A percentile compares a stretch with the other conserved stretches of the same genome.
These are phyloP conservation scores for Macropus fuliginosus DNA, from an alignment of 2,797 vertebrate genomes.

Conservation along the genomic window DNA sequence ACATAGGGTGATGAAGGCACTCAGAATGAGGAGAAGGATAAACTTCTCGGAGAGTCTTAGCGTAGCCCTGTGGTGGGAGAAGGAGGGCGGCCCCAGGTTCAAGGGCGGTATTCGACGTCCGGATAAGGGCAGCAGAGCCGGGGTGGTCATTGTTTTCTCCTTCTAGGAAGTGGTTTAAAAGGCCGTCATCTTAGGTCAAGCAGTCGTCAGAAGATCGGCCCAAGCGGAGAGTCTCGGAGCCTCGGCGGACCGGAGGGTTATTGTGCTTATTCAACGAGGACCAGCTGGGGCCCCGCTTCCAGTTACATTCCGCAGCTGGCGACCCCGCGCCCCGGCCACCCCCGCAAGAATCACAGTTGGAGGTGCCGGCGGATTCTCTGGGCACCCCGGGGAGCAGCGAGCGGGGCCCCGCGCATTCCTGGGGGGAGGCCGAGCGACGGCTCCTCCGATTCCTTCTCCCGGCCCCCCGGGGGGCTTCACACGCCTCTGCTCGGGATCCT, in stretches of 20 bases:
- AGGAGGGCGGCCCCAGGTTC: slow-evolving; percentile 93
- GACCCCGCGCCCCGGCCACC: neutral
- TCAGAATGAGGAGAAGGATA: slow-evolving; percentile 98
- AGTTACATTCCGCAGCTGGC: slow-evolving; percentile 4
- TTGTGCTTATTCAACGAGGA: slow-evolving; percentile 54
- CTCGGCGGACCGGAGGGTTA: neutral
- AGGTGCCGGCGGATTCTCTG: neutral
- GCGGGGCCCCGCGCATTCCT: slow-evolving; percentile 53
- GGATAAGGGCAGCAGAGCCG: slow-evolving; percentile 95
- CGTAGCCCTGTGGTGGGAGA: slow-evolving; percentile 96
- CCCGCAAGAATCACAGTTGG: neutral
- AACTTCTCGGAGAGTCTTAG: slow-evolving; percentile 99
- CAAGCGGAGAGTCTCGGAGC: neutral
- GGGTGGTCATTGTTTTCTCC: slow-evolving; percentile 91
- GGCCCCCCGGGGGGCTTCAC: neutral
- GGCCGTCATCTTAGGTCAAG: slow-evolving; percentile 73
- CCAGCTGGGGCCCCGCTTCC: slow-evolving; percentile 32
- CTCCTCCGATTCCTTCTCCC: slow-evolving; percentile 14
- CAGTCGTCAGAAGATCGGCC: slow-evolving; percentile 27
- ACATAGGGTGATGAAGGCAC: slow-evolving; percentile 99
- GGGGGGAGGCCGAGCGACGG: slow-evolving; percentile 40
- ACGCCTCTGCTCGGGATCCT: neutral
- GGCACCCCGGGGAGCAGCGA: neutral
- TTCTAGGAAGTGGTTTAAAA: neutral
- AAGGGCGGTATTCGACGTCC: slow-evolving; percentile 96